Conservation (phyloP, 2,888 invertebrate species). For the Stenodema calcarata region DNA sequence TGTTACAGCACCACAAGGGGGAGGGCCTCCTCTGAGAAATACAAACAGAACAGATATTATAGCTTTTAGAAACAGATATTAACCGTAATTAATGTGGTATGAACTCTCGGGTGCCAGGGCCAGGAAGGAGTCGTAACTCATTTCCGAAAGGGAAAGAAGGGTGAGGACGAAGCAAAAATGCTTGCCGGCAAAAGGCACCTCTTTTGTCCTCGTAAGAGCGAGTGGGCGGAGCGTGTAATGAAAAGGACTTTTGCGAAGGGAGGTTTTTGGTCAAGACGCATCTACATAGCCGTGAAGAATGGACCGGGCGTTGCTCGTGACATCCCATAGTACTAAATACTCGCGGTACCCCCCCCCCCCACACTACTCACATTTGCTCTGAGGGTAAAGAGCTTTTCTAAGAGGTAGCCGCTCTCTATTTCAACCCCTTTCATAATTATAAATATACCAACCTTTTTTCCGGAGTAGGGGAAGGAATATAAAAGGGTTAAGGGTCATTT, state of each 20-base stretch:
- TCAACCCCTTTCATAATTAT: neutral
- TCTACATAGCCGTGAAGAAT: slow-evolving; percentile 48
- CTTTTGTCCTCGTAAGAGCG: neutral
- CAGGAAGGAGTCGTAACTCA: slow-evolving; percentile 36
- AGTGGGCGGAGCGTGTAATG: slow-evolving; percentile 31
- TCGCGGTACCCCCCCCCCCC: neutral
- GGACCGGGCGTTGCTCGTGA: slow-evolving; percentile 34
- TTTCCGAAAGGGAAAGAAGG: neutral
- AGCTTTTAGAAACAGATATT: slow-evolving; percentile 47
- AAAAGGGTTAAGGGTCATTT: neutral
- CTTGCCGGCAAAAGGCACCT: neutral
- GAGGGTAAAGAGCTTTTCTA: neutral
- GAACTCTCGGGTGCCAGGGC: slow-evolving; percentile 14
- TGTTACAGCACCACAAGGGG: neutral
- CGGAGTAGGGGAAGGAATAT: neutral
- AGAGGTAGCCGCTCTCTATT: neutral
- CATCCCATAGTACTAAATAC: slow-evolving; percentile 38
- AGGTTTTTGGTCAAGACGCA: slow-evolving; percentile 44
- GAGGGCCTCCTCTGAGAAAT: neutral
- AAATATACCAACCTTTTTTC: too few species aligned
- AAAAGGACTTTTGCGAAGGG: slow-evolving; percentile 24
- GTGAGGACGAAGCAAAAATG: neutral
- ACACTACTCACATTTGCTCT: neutral
- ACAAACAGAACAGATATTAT: slow-evolving; percentile 36
- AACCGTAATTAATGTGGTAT: slow-evolving; percentile 45